Percentiles rank a stretch among this genome's conserved stretches.
phyloP scores from a whole-genome alignment of 2,888 invertebrate species.

The Andrena dorsata region DNA sequence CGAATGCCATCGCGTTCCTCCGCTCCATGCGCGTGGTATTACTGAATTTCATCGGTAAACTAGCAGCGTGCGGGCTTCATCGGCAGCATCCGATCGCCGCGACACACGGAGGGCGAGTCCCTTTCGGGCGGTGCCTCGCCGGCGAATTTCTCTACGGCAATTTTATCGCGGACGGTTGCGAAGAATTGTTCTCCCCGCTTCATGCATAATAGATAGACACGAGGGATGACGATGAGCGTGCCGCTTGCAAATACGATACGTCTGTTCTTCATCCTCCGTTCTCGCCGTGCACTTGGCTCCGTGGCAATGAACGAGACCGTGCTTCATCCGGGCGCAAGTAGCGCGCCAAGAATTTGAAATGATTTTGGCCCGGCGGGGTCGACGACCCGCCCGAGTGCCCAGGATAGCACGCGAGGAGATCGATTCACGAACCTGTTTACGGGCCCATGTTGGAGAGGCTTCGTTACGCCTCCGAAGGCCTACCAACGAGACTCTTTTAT shows the following conservation, averaged over 20 bases:
- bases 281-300: conserved; percentile 28
- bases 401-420: conserved; percentile 46
- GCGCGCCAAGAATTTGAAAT: conserved; percentile 64
- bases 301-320: conserved; percentile 58
- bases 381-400: conserved; percentile 47
- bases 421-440: conserved; percentile 65
- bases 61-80: background rate
- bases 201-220: conserved; percentile 53
- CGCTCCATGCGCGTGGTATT: background rate
- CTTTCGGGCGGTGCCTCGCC: background rate
- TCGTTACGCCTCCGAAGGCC: conserved; percentile 33
- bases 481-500: conserved; percentile 30
- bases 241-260: conserved; percentile 45
- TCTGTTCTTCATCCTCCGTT: background rate
- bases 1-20: background rate
- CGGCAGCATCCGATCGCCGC: background rate
- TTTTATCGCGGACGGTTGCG: background rate
- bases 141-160: background rate
- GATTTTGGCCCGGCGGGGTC: conserved; percentile 60
- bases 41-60: conserved; percentile 18
- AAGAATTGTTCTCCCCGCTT: conserved; percentile 7
- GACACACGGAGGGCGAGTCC: background rate
- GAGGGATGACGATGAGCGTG: conserved; percentile 21
- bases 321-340: conserved; percentile 32
- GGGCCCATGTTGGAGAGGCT: conserved; percentile 18